Evolutionary conservation across 2,797 vertebrate genomes (phyloP), one percentile per base, ranked within the genome.

Genomic region (Loris lydekkerianus): DNA sequence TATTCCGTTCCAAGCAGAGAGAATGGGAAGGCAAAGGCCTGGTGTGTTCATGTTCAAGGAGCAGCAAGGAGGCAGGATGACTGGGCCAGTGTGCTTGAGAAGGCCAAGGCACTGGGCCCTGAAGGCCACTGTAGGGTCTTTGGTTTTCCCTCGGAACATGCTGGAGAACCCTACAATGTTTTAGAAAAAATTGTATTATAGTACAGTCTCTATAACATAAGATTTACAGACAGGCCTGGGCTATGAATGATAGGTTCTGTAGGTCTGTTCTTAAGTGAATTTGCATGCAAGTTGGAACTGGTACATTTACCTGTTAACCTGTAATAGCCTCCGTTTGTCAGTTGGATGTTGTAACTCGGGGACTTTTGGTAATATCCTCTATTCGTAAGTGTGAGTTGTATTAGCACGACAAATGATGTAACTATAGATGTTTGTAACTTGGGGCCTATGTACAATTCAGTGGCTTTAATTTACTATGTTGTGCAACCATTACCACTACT

Each of bases 1-100:
- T 14, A 14, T 4, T 53, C 49, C 0, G 3, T 18, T 89, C 60
- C 37, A 70, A 14, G 34, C 7, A 58, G 46, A 72, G 21, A 25
- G 27, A 34, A 37, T 20, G 63, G 63, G 34, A 46, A 29, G 13
- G 61, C 34, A 17, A 56, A 29, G 40, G 40, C 31, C 9, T 15
- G 9, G 9, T 25, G 17, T 29, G 15, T 40, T 29, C 77, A 70
- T 10, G 69, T 40, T 86, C 77, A 58, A n/a, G 70, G 81, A 58
- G 69, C 60, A 63, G 80, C 34, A 29, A 0, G 43, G 40, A 58
- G 37, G 31, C 77, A 31, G 29, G 63, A 31, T 31, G 29, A 65
- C 63, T 3, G 14, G 63, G 27, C 29, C 75, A 27, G 3, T 0
- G 20, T 20, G 18, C 2, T 37, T 2, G 0, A 21, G 3, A n/a